Evolutionary conservation across 2,888 invertebrate species (phyloP).

Genomic region (Terebella lapidaria): DNA sequence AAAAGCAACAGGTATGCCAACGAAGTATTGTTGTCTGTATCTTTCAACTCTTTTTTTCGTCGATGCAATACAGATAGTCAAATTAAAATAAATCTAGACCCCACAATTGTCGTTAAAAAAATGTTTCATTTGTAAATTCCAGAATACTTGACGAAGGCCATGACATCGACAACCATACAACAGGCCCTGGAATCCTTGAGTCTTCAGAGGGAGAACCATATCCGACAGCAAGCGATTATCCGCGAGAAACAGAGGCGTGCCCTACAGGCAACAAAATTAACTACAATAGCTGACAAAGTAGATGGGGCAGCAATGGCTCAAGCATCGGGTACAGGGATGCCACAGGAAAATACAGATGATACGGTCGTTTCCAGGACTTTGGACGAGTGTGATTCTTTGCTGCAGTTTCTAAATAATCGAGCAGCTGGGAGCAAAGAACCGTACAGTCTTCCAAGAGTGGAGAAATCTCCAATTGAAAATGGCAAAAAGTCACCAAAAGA

Average conservation of each 20-base stretch:
- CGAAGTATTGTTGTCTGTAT: too few species aligned
- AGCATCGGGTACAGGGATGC: neutral
- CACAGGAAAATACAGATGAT: neutral
- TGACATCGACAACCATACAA: conserved; percentile 51
- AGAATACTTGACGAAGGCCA: conserved; percentile 63
- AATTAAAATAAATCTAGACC: too few species aligned
- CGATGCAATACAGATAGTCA: too few species aligned
- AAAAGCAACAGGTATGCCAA: conserved; percentile 62
- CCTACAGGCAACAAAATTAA: neutral
- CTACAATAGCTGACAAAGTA: neutral
- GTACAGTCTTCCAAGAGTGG: too few species aligned
- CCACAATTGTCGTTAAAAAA: too few species aligned
- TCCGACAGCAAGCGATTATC: conserved; percentile 58
- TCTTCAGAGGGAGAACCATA: conserved; percentile 68
- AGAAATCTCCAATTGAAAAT: neutral
- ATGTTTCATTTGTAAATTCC: too few species aligned
- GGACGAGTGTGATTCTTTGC: conserved; percentile 37
- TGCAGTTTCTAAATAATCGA: conserved; percentile 30
- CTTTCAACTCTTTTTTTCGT: too few species aligned
- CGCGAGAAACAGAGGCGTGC: conserved; percentile 23
- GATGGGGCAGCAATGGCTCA: neutral
- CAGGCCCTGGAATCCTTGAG: conserved; percentile 66
- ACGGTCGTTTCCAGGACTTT: conserved; percentile 21
- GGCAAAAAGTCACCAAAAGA: conserved; percentile 32
- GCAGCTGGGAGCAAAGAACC: neutral